Evolutionary conservation across 2,113 vertebrate species (phyloP).

Genomic region (Saguinus midas): DNA sequence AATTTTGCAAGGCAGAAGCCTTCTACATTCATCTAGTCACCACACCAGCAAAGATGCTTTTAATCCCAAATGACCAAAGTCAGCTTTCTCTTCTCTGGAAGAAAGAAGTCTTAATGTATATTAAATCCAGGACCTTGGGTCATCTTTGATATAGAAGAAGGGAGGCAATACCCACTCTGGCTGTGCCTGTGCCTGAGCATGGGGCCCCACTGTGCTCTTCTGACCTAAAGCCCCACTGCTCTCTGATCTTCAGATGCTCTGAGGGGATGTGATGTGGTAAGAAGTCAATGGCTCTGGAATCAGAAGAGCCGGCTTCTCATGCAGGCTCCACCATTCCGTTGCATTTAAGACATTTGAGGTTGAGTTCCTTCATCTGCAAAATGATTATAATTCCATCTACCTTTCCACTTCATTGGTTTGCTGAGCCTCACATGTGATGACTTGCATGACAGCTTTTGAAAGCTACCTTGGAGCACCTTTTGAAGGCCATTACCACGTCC

Average conservation of each 20-base stretch:
- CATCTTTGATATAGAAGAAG: neutral
- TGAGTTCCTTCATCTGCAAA: neutral
- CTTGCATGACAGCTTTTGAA: neutral
- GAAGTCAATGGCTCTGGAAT: neutral
- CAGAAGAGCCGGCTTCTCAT: rapidly evolving
- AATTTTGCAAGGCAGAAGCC: neutral
- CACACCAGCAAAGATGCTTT: neutral
- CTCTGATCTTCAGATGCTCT: neutral
- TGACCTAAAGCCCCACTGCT: neutral
- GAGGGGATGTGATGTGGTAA: neutral
- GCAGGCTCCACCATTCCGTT: too few species aligned
- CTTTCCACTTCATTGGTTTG: neutral
- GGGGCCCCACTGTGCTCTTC: neutral
- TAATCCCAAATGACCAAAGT: neutral
- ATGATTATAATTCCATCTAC: neutral
- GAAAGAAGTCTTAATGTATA: neutral
- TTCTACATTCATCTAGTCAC: neutral
- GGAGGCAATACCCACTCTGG: neutral
- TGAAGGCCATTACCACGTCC: rapidly evolving
- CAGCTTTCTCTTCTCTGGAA: neutral
- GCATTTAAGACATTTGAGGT: neutral
- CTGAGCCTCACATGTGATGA: neutral
- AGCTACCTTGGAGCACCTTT: too few species aligned
- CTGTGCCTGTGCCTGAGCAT: rapidly evolving
- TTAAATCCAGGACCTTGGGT: too few species aligned